These are phyloP conservation scores for Dryocosmus kuriphilus DNA, from an alignment of 2,888 invertebrate genomes.

Conservation along the genomic window DNA sequence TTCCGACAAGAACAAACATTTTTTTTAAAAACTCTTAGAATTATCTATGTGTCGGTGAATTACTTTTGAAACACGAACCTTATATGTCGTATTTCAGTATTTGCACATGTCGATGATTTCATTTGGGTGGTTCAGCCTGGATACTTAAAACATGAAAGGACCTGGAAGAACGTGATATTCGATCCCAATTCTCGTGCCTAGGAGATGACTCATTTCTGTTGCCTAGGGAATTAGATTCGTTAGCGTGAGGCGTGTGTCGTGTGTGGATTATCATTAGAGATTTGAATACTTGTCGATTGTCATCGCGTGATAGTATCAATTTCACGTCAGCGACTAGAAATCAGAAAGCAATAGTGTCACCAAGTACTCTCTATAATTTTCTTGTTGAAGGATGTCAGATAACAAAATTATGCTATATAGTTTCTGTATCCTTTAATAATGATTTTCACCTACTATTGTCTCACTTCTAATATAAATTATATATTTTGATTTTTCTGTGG, in stretches of 20 bases:
- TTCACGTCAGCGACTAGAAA: conserved; percentile 25
- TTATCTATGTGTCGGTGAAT: too few relatives aligned
- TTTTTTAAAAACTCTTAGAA: not conserved
- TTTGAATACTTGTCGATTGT: conserved; percentile 19
- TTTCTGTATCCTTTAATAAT: not conserved
- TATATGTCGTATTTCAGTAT: not conserved
- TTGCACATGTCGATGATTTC: not conserved
- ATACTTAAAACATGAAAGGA: not conserved
- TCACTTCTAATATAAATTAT: not conserved
- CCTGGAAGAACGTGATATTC: not conserved
- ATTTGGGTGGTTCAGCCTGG: not conserved
- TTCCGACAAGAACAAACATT: not conserved
- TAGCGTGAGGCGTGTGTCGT: conserved; percentile 17
- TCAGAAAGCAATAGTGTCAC: not conserved
- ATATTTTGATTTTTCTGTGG: conserved; percentile 27
- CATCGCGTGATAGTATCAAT: conserved; percentile 2
- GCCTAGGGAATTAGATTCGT: conserved; percentile 4
- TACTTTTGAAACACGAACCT: not conserved
- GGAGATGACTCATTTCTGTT: conserved; percentile 20
- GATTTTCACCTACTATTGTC: too few relatives aligned
- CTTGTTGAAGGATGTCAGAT: not conserved
- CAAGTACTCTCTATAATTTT: not conserved
- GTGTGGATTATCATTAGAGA: conserved; percentile 25
- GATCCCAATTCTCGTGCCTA: not conserved
- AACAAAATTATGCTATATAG: too few relatives aligned